phyloP scores from a whole-genome alignment of 2,888 invertebrate genomes.

The Tetragnatha montana region DNA sequence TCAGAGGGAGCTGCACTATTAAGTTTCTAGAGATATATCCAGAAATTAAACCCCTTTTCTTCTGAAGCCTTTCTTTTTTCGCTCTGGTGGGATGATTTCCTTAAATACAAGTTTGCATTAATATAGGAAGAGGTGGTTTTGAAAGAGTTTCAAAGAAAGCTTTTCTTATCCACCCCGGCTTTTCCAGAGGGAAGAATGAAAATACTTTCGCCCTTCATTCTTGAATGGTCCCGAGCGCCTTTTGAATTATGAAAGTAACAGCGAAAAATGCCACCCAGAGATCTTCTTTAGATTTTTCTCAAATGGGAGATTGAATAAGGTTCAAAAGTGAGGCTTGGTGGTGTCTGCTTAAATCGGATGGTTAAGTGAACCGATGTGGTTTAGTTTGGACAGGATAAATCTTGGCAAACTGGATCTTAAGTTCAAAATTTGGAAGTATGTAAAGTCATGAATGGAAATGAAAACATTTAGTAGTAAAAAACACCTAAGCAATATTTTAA shows the following conservation, averaged over 20 bases:
- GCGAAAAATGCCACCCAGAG: neutral
- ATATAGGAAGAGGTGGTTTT: constrained; percentile 21
- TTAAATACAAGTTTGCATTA: constrained; percentile 32
- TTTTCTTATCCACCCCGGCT: constrained; percentile 18
- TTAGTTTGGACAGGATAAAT: too few species aligned
- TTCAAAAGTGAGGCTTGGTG: neutral
- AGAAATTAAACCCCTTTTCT: constrained; percentile 10
- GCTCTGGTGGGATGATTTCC: constrained; percentile 12
- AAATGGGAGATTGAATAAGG: neutral
- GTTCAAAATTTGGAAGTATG: too few species aligned
- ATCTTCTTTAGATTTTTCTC: constrained; percentile 4
- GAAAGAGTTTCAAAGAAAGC: constrained; percentile 25
- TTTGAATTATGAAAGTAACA: constrained; percentile 27
- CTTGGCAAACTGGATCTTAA: too few species aligned
- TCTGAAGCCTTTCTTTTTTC: neutral
- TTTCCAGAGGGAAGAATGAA: neutral
- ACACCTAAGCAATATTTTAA: too few species aligned
- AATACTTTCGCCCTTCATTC: neutral
- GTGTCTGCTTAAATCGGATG: neutral
- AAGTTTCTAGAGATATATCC: constrained; percentile 4
- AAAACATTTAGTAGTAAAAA: too few species aligned
- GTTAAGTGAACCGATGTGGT: neutral
- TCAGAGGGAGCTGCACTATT: too few species aligned
- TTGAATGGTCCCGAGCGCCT: constrained; percentile 1
- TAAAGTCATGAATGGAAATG: too few species aligned